A percentile compares a stretch with the other conserved stretches of the same genome.
These are phyloP conservation scores for Bradypodion ventrale DNA, from an alignment of 2,797 vertebrate species.

Conservation along the genomic window DNA sequence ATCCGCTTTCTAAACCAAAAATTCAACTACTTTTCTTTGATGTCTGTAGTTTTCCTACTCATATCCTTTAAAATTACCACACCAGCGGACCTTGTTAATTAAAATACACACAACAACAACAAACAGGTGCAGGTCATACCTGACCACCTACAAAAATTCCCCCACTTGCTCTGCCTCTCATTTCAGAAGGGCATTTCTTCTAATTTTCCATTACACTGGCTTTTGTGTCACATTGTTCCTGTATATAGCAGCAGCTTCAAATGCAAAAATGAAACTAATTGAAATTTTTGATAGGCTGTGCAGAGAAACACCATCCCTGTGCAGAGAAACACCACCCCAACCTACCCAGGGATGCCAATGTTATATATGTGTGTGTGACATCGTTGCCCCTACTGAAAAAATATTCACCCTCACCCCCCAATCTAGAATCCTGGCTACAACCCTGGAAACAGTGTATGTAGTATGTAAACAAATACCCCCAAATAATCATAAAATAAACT, in stretches of 20 bases:
- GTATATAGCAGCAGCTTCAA: background rate
- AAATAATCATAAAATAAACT: too few relatives aligned
- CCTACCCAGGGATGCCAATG: too few relatives aligned
- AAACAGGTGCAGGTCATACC: background rate
- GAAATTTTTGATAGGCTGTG: background rate
- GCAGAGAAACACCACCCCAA: slow-evolving; percentile 2
- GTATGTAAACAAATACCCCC: too few relatives aligned
- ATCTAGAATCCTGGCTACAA: too few relatives aligned
- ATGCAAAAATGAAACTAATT: slow-evolving; percentile 23
- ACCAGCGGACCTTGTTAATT: slow-evolving; percentile 4
- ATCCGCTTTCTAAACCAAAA: background rate
- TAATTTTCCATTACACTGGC: background rate
- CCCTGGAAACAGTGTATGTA: too few relatives aligned
- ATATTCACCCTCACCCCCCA: too few relatives aligned
- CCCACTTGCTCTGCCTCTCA: background rate
- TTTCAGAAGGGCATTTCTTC: slow-evolving; percentile 17
- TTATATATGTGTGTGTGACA: too few relatives aligned
- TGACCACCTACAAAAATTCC: background rate
- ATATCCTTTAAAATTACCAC: slow-evolving; percentile 31
- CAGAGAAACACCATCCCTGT: background rate
- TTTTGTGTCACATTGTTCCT: background rate
- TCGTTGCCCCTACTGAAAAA: too few relatives aligned
- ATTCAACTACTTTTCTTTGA: slow-evolving; percentile 17
- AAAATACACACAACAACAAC: background rate
- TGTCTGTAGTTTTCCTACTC: background rate